These are phyloP conservation scores for Xiphophorus maculatus DNA, from an alignment of 2,113 vertebrate species.

Conservation along the genomic window DNA sequence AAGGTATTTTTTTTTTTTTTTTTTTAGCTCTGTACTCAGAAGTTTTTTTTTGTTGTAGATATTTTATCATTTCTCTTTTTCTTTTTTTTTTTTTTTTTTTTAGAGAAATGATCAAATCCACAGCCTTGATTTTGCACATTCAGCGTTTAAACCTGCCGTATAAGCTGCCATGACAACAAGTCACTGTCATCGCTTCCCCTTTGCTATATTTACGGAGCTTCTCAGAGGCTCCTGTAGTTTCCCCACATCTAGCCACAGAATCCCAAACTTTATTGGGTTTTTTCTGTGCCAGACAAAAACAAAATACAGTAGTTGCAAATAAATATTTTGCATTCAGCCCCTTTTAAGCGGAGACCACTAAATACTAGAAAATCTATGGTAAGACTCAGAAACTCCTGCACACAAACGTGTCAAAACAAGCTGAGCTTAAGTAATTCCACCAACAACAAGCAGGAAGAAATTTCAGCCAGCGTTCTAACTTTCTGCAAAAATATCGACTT, in stretches of 20 bases:
- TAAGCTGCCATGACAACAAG: background rate
- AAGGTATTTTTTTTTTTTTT: conserved; percentile 78
- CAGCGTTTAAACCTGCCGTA: background rate
- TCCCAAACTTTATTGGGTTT: background rate
- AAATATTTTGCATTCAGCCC: background rate
- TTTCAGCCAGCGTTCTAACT: background rate
- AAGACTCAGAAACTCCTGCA: no score
- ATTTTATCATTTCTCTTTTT: background rate
- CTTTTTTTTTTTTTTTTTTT: no score
- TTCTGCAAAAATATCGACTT: background rate
- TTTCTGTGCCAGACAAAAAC: background rate
- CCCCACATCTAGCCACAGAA: no score
- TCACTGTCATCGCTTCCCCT: background rate
- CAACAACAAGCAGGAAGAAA: background rate
- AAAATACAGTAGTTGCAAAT: background rate
- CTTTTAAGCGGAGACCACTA: background rate
- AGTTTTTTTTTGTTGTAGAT: no score
- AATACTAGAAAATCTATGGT: background rate
- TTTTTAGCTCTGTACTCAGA: no score
- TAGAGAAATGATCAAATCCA: background rate
- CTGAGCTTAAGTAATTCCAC: background rate
- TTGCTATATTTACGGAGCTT: background rate
- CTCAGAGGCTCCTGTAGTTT: no score
- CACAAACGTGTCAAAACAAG: no score
- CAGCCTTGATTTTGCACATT: background rate